Evolutionary conservation across 2,797 vertebrate genomes (phyloP).

Genomic region (Anolis apletophallus): DNA sequence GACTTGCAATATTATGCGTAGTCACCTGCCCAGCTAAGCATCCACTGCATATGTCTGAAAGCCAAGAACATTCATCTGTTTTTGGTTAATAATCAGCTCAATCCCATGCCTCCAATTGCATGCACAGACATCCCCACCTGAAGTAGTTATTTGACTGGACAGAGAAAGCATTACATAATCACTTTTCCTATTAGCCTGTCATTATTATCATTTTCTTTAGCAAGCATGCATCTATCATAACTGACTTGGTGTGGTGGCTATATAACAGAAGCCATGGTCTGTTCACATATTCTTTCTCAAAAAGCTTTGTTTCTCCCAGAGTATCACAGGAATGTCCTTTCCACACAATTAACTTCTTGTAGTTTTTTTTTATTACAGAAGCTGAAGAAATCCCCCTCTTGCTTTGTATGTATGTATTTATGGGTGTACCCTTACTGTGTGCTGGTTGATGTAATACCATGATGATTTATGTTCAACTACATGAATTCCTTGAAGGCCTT

Average conservation of each 20-base stretch:
- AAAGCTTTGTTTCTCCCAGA: neutral
- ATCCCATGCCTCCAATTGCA: no score
- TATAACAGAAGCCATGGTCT: neutral
- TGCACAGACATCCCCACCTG: no score
- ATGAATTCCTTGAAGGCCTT: constrained; percentile 4
- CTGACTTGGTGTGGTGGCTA: no score
- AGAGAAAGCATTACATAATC: no score
- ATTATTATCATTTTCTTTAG: no score
- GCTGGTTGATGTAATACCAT: neutral
- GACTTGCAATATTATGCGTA: no score
- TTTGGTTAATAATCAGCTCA: no score
- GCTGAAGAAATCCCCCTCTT: neutral
- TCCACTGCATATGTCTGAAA: neutral
- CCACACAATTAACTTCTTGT: neutral
- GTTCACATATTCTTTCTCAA: neutral
- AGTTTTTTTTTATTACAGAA: neutral
- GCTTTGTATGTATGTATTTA: no score
- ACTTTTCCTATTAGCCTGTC: neutral
- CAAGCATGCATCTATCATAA: no score
- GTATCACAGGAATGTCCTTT: neutral
- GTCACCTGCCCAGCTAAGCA: no score
- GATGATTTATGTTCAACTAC: neutral
- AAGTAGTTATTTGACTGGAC: no score
- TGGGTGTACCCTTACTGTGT: neutral
- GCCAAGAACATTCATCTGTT: neutral